Base-by-base conservation (phyloP, 2,113 vertebrate genomes). In the Aleadryas rufinucha region DNA sequence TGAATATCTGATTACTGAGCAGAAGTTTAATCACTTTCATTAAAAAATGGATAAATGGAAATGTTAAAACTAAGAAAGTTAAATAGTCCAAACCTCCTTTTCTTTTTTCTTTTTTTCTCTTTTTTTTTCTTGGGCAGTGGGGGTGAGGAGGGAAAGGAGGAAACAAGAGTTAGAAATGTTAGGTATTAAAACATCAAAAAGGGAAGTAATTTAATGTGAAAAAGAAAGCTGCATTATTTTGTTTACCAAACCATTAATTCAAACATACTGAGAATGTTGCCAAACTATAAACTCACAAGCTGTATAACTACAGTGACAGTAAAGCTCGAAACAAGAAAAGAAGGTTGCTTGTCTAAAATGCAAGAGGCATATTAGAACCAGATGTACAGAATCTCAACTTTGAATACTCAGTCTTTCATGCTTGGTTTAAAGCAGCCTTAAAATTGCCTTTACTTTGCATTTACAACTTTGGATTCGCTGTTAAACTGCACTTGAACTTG, bases 401-500 rank as follows among this genome's bases (percentile, higher is more conserved):
- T 96, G 97, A 98, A 97, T 98, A 83, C 88, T 97, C 94, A 96
- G 96, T 97, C 97, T 98, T 98, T 98, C 96, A 97, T 98, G 97
- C 97, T 97, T 97, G 89, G 96, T 97, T 98, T 98, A 97, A 98
- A 97, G 95, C 97, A 96, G 95, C 95, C 97, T 98, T 97, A 96
- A 97, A 97, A 94, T 97, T 97, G 96, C 82, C 84, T 97, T 98
- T 97, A 96, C 94, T 98, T 98, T 98, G 91, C 96, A 97, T 98
- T 98, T 98, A 98, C 97, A 98, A 97, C 97, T 97, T 98, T 13
- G 85, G 96, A 97, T 97, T 98, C 39, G n/a, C 97, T 96, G 92
- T 98, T 98, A 98, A 98, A 98, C 98, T 98, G 79, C 10, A 22
- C 95, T 98, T 98, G 98, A 98, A 98, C 98, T 97, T 97, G 61